Evolutionary conservation across 2,888 invertebrate genomes (phyloP), one percentile per base, ranked within the genome.

Genomic region (Apotomis capreana): DNA sequence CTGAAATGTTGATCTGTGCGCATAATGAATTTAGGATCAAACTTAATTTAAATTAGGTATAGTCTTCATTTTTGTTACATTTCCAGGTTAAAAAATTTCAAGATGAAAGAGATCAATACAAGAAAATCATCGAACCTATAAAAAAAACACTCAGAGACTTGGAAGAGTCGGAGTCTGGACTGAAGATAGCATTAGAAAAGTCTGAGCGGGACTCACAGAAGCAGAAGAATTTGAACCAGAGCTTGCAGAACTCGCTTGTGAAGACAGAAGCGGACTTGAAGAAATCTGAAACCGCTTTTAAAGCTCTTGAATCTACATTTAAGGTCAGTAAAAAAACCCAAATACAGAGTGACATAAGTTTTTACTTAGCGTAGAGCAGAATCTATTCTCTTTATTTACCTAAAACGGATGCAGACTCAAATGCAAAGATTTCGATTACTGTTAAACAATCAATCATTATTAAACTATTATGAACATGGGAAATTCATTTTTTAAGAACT

Each of bases 141-240:
- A 94, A 83, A 88, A 93, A 79, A 80, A 94, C 94, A 77, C 90
- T 95, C 40, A 88, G 89, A 55, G 94, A 95, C 78, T 80, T 95
- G 44, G 94, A 95, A 81, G 95, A 95, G 69, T 88, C 94, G 0
- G 95, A 95, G 76, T 89, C 93, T 0, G 91, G 91, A 0, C 87
- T 94, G 74, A 92, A 94, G 70, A 88, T 92, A 74, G 93, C 94
- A 52, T 79, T 95, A 62, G 94, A 94, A 70, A 94, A 94, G 72
- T 84, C 95, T 0, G 94, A 94, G 55, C 93, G 94, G 60, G 95
- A 95, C 69, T 89, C 94, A 37, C 92, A 92, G 26, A 87, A 89
- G 9, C 82, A 95, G 4, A 88, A 90, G 13, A 80, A 86, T 15
- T 93, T 94, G 69, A 93, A 94, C 71, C 85, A 84, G 13, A 80